Evolutionary conservation across 2,113 vertebrate genomes (phyloP).

Genomic region (Gopherus flavomarginatus): DNA sequence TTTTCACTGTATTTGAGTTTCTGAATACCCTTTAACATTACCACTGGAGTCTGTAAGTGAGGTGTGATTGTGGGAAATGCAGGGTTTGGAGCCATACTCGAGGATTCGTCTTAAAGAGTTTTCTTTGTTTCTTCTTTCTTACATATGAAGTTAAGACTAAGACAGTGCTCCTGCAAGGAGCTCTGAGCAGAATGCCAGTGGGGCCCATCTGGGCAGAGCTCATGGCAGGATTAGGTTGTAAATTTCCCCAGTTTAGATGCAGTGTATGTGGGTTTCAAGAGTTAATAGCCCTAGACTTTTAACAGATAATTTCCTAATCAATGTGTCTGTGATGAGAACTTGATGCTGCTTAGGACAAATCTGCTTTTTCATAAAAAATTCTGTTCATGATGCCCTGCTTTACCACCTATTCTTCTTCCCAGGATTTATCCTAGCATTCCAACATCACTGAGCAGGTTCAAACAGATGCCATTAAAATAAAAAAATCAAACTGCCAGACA

Average conservation of each 20-base stretch:
- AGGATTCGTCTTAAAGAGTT: too few relatives aligned
- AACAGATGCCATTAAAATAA: neutral
- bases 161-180: neutral
- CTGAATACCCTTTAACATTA: too few relatives aligned
- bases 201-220: neutral
- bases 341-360: neutral
- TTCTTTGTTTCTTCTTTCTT: neutral
- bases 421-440: neutral
- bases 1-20: too few relatives aligned
- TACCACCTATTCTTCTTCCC: neutral
- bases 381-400: neutral
- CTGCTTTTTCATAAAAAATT: neutral
- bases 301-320: neutral
- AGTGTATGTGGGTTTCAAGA: neutral
- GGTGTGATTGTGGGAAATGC: too few relatives aligned
- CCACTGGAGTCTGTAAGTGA: too few relatives aligned
- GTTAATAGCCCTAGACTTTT: neutral
- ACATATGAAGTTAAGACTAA: neutral
- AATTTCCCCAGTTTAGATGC: neutral
- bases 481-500: neutral
- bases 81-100: too few relatives aligned
- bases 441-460: neutral
- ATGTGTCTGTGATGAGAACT: neutral
- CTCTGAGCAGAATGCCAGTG: neutral
- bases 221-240: neutral